Percentiles rank a stretch among this genome's conserved stretches.
Evolutionary conservation across 2,797 vertebrate species (phyloP).

Genomic region (Limnodromus scolopaceus): DNA sequence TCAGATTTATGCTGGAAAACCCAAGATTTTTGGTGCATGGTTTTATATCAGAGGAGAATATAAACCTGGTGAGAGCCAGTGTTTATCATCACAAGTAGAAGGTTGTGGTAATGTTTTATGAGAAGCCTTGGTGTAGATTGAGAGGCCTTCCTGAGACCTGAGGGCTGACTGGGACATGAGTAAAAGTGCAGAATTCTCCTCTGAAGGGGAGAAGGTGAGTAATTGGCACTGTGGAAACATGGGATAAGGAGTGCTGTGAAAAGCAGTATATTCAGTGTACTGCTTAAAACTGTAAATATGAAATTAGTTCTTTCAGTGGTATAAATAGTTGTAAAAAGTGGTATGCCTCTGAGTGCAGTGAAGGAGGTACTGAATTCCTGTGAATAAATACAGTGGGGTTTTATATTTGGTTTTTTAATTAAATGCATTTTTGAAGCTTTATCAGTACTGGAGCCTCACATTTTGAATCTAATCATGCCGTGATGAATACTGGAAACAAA

Average conservation of each 20-base stretch:
- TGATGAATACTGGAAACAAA: neutral
- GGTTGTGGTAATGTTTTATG: neutral
- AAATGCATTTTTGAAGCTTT: neutral
- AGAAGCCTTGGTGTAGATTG: neutral
- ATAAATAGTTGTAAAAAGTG: neutral
- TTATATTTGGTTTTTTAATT: neutral
- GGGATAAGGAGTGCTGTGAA: neutral
- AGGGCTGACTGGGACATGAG: neutral
- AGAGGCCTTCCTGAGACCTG: neutral
- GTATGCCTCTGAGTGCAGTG: neutral
- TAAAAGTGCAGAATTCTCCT: neutral
- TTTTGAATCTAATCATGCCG: neutral
- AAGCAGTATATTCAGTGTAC: neutral
- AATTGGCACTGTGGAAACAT: neutral
- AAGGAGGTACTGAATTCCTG: neutral
- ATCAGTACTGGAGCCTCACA: neutral
- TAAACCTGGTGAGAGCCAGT: neutral
- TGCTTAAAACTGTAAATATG: neutral
- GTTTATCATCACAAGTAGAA: neutral
- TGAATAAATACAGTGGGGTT: neutral
- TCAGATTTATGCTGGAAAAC: neutral
- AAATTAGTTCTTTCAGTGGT: neutral
- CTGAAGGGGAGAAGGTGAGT: neutral
- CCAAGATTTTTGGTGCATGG: neutral
- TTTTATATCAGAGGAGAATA: neutral